These are phyloP conservation scores for Pseudochirops corinnae DNA, from an alignment of 2,797 vertebrate genomes.

Conservation along the genomic window DNA sequence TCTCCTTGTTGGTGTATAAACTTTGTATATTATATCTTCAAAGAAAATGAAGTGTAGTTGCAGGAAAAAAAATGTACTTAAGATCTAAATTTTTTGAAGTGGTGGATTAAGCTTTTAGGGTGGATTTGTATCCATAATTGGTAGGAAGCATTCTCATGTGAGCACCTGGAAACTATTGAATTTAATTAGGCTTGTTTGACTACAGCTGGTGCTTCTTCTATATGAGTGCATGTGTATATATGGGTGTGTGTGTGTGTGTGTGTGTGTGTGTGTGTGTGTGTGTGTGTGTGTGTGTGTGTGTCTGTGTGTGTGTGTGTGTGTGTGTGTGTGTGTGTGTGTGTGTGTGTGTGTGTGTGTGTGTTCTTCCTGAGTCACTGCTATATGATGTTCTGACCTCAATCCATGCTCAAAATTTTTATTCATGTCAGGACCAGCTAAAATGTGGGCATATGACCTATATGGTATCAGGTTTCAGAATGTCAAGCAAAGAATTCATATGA, in stretches of 20 bases:
- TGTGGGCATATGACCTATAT: not conserved
- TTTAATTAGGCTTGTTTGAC: not conserved
- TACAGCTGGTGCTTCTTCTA: not conserved
- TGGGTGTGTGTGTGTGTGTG: not conserved
- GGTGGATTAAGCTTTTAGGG: conserved; percentile 19
- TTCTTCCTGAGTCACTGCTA: not conserved
- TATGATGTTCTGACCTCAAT: not conserved
- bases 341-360: not conserved
- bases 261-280: rapidly evolving
- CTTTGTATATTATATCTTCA: conserved; percentile 54
- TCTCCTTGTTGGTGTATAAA: conserved; percentile 17
- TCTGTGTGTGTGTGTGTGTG: not conserved
- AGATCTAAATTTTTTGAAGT: conserved; percentile 36
- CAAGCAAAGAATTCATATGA: not conserved
- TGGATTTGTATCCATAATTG: conserved; percentile 35
- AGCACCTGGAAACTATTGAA: conserved; percentile 6
- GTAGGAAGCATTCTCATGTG: conserved; percentile 12
- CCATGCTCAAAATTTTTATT: not conserved
- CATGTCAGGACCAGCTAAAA: not conserved
- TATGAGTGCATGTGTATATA: not conserved
- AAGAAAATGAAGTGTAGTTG: conserved; percentile 12
- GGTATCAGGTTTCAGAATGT: not conserved
- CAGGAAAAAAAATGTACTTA: conserved; percentile 28
- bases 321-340: rapidly evolving
- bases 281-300: not conserved